Percentiles rank a stretch among this genome's conserved stretches.
These are phyloP conservation scores for Menura novaehollandiae DNA, from an alignment of 2,113 vertebrate species.

Conservation along the genomic window DNA sequence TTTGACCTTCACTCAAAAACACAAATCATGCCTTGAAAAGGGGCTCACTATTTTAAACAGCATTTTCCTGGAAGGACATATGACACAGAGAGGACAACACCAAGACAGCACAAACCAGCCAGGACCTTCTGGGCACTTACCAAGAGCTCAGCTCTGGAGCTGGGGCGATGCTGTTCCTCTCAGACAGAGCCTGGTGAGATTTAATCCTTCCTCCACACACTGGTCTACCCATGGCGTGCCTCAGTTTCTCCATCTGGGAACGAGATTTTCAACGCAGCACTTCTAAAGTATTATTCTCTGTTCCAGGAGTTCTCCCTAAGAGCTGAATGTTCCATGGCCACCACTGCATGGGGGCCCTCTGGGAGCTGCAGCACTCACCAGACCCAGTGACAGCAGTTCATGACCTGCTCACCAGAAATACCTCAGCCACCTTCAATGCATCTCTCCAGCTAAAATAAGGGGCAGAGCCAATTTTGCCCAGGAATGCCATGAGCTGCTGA, in stretches of 20 bases:
- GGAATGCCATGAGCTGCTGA: not conserved
- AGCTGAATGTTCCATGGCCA: not conserved
- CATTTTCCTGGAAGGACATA: not conserved
- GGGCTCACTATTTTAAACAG: not conserved
- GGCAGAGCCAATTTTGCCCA: not conserved
- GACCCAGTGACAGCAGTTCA: not conserved
- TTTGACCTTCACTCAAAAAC: not conserved
- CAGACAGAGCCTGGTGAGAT: not conserved
- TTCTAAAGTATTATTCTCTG: not conserved
- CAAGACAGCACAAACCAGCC: not conserved
- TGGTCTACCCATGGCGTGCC: not conserved
- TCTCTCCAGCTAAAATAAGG: not conserved
- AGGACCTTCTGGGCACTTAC: not conserved
- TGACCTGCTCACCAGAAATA: not conserved
- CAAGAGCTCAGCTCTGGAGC: not conserved
- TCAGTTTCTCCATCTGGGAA: not conserved
- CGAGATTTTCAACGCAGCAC: not conserved
- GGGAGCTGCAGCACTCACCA: not conserved
- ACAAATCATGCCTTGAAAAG: not conserved
- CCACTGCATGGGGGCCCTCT: too few species aligned
- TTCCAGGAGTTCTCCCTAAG: not conserved
- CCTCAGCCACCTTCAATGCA: accelerated
- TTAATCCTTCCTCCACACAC: not conserved
- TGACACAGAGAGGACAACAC: not conserved
- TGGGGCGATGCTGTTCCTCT: accelerated